Base-by-base conservation (phyloP, 2,888 invertebrate genomes). In the Ichneumoninae sp. region DNA sequence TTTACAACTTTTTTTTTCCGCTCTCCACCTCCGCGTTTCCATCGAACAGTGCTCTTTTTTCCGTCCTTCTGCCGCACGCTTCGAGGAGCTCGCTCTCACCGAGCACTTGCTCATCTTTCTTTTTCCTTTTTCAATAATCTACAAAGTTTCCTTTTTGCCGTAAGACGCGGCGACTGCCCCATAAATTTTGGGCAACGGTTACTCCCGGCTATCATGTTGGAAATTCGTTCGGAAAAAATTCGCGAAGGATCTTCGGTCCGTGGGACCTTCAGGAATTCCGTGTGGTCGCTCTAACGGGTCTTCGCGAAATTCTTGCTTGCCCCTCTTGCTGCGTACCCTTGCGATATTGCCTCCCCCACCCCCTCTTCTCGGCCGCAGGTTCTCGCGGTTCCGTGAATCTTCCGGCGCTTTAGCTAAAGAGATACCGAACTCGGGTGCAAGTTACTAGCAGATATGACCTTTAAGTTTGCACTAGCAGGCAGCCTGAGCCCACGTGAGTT, bases 201-300 rank as follows among this genome's bases (percentile, higher is more conserved):
- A 52, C 78, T 54, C 60, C 30, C 47, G 44, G 44, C 33, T 52
- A 52, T 36, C 10, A 22, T 44, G 19, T 57, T 57, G 52, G 22
- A 66, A 65, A 69, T 74, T 50, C 40, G 30, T 72, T 62, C 26
- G 69, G 33, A 4, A 80, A 72, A 85, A 78, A 83, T 77, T 76
- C 72, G 44, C 57, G 47, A 62, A 33, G 30, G 26, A 22, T 13
- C 62, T 30, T 30, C 60, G 0, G 6, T 6, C 16, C 33, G 16
- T 33, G 66, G 71, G 79, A 83, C 83, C 66, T 69, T 62, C 13
- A 85, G 85, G 83, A 85, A 85, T 85, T 71, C 68, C 76, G 80
- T 80, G 71, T 75, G 79, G 85, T 80, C 62, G 76, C 54, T 82
- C 47, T 77, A 50, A 47, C 19, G 19, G 62, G 69, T 72, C 69